Conservation (phyloP, 2,888 invertebrate species). For the Erpobdella octoculata region DNA sequence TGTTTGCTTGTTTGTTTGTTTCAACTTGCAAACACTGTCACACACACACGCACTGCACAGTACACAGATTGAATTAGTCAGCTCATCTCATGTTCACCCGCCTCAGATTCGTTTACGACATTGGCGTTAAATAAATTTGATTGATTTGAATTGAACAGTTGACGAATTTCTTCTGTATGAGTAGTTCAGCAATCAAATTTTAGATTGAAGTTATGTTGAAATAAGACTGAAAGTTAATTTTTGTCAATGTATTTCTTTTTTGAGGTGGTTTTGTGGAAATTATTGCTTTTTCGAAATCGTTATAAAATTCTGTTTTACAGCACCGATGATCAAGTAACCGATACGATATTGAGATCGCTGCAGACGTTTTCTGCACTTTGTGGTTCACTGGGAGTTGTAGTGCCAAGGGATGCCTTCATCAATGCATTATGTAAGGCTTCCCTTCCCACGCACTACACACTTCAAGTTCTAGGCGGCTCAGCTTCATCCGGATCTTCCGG, state of each 20-base stretch:
- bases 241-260: neutral
- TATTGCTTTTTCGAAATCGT: neutral
- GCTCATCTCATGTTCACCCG: too few species aligned
- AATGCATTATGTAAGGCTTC: conserved; percentile 92
- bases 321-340: conserved; percentile 82
- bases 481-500: neutral
- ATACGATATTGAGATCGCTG: conserved; percentile 81
- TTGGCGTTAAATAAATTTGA: too few species aligned
- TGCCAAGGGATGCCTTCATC: conserved; percentile 84
- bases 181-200: neutral
- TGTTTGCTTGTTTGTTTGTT: too few species aligned
- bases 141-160: too few species aligned
- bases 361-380: conserved; percentile 82
- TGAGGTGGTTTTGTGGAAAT: neutral
- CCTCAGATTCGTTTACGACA: too few species aligned
- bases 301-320: conserved; percentile 55
- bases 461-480: conserved; percentile 64
- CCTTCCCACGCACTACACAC: conserved; percentile 85
- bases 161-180: too few species aligned
- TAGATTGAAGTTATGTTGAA: neutral
- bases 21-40: too few species aligned
- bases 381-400: conserved; percentile 68
- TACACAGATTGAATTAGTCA: too few species aligned
- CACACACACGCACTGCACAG: too few species aligned
- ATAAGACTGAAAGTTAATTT: neutral